phyloP scores from a whole-genome alignment of 2,797 vertebrate species.

The Urocyon cinereoargenteus region DNA sequence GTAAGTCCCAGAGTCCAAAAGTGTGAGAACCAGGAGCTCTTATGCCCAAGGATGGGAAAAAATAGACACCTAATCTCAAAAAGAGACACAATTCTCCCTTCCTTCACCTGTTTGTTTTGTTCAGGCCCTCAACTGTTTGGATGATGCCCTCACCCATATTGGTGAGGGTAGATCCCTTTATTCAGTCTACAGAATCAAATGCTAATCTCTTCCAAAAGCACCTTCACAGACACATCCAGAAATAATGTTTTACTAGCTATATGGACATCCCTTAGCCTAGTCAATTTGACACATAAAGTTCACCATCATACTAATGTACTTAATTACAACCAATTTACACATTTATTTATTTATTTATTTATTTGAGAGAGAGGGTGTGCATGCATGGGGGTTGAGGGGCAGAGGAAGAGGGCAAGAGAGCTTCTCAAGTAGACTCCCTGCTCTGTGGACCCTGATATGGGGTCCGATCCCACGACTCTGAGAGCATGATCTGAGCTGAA shows the following conservation, averaged over 20 bases:
- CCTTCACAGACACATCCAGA: not conserved
- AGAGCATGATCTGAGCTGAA: not conserved
- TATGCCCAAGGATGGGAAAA: not conserved
- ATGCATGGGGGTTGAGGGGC: not conserved
- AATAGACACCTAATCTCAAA: not conserved
- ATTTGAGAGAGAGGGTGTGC: not conserved
- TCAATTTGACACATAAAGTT: not conserved
- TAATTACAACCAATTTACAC: not conserved
- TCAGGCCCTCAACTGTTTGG: not conserved
- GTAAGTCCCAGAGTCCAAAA: not conserved
- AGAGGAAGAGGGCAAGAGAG: not conserved
- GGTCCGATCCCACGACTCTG: not conserved
- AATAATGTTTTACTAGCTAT: not conserved
- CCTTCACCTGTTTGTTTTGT: not conserved
- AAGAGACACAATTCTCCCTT: not conserved
- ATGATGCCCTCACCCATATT: not conserved
- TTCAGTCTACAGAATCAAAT: not conserved
- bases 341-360: not conserved
- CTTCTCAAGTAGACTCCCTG: not conserved
- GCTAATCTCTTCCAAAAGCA: slow-evolving; percentile 8
- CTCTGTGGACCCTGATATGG: not conserved
- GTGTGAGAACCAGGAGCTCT: not conserved
- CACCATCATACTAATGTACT: not conserved
- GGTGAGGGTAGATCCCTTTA: not conserved
- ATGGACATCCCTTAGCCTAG: not conserved